Conservation (phyloP, 2,113 vertebrate genomes). For the Dicerorhinus sumatrensis region DNA sequence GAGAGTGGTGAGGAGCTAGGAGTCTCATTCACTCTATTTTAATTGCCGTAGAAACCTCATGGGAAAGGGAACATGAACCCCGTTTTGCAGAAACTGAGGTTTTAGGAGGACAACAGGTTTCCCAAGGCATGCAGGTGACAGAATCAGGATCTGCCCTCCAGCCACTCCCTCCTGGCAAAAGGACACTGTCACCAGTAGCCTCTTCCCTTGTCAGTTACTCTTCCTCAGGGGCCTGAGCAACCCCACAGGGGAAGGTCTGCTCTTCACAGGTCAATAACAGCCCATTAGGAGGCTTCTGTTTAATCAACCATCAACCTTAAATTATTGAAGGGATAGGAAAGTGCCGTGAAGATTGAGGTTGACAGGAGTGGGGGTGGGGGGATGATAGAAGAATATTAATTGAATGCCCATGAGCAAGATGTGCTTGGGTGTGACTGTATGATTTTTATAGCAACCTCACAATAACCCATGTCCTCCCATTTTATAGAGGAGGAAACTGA, state of each 20-base stretch:
- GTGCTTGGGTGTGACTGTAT: not conserved
- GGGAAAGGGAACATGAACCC: not conserved
- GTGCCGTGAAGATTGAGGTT: not conserved
- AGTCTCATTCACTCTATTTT: not conserved
- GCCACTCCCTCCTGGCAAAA: not conserved
- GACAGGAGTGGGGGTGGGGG: not conserved
- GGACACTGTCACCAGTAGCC: not conserved
- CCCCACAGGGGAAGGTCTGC: slow-evolving; percentile 6
- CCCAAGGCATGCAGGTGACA: not conserved
- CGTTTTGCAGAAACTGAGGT: slow-evolving; percentile 8
- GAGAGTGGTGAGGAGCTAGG: not conserved
- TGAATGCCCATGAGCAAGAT: not conserved
- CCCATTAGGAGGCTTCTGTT: slow-evolving; percentile 68
- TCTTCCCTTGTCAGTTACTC: not conserved
- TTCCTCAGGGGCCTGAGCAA: not conserved
- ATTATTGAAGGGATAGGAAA: slow-evolving; percentile 69
- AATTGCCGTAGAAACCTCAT: not conserved
- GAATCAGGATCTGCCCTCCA: not conserved
- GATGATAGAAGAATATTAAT: not conserved
- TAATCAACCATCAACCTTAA: slow-evolving; percentile 73
- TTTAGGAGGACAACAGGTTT: not conserved
- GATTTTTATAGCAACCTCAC: not conserved
- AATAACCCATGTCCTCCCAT: not conserved
- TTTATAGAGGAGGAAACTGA: not conserved
- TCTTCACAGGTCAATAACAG: slow-evolving; percentile 57